phyloP scores from a whole-genome alignment of 2,113 vertebrate genomes.

The Diglossa brunneiventris region DNA sequence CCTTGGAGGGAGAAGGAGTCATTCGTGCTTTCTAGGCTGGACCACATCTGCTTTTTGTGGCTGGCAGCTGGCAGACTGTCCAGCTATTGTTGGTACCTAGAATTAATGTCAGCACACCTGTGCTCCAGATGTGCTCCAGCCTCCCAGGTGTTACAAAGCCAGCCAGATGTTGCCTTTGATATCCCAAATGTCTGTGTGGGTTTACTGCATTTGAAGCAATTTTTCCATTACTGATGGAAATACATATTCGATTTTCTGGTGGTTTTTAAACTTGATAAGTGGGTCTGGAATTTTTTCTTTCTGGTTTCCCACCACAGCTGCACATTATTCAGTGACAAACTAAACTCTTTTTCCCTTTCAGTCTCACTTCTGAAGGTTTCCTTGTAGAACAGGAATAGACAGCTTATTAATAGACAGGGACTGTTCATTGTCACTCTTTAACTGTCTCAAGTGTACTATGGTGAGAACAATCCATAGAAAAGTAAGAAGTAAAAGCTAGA shows the following conservation, averaged over 20 bases:
- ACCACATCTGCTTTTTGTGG: neutral
- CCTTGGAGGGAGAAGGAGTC: neutral
- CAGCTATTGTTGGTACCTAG: neutral
- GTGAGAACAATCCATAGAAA: neutral
- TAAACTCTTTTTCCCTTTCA: neutral
- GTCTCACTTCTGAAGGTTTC: neutral
- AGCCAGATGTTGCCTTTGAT: neutral
- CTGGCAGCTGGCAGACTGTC: neutral
- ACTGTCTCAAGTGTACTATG: neutral
- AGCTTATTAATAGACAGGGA: neutral
- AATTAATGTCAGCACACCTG: neutral
- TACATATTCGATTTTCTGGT: neutral
- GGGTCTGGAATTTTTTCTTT: neutral
- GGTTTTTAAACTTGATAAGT: neutral
- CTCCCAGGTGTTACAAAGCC: neutral
- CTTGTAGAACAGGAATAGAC: neutral
- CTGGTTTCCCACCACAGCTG: neutral
- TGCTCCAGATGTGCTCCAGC: neutral
- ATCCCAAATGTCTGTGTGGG: rapidly evolving
- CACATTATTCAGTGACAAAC: neutral
- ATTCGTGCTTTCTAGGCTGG: neutral
- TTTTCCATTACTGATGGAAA: neutral
- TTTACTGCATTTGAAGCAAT: neutral
- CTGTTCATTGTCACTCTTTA: neutral
- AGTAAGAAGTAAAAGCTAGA: neutral